These are phyloP conservation scores for Rissa tridactyla DNA, from an alignment of 2,113 vertebrate species.

Conservation along the genomic window DNA sequence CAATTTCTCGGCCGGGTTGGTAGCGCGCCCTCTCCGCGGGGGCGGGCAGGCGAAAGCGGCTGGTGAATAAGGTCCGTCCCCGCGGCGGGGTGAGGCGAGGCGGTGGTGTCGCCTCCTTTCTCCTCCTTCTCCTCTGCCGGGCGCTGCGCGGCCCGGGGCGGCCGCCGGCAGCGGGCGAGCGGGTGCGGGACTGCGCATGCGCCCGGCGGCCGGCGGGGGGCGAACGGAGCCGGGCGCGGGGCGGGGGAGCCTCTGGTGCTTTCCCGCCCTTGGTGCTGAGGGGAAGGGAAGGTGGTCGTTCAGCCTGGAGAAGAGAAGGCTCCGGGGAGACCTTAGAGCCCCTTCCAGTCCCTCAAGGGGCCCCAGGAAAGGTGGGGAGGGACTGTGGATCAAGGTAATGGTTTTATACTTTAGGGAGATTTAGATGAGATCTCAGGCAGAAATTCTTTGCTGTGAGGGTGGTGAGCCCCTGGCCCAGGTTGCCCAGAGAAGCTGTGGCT, in stretches of 20 bases:
- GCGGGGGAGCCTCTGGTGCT: background rate
- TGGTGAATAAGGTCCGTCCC: background rate
- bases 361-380: background rate
- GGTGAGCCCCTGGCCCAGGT: background rate
- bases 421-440: background rate
- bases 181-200: background rate
- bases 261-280: background rate
- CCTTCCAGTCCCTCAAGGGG: background rate
- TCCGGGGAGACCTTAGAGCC: background rate
- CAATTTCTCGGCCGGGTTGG: background rate
- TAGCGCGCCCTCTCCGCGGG: no score
- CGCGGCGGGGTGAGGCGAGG: background rate
- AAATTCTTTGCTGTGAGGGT: background rate
- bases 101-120: accelerated
- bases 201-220: background rate
- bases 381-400: background rate
- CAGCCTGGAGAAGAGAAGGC: background rate
- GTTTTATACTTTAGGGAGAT: background rate
- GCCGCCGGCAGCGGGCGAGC: background rate
- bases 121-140: background rate
- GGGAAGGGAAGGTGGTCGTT: background rate
- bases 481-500: background rate
- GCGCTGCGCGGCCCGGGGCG: background rate
- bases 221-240: no score
- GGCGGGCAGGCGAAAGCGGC: no score